These are phyloP conservation scores for Blastomussa wellsi DNA, from an alignment of 92 coral and sea anemone genomes.

Conservation along the genomic window DNA sequence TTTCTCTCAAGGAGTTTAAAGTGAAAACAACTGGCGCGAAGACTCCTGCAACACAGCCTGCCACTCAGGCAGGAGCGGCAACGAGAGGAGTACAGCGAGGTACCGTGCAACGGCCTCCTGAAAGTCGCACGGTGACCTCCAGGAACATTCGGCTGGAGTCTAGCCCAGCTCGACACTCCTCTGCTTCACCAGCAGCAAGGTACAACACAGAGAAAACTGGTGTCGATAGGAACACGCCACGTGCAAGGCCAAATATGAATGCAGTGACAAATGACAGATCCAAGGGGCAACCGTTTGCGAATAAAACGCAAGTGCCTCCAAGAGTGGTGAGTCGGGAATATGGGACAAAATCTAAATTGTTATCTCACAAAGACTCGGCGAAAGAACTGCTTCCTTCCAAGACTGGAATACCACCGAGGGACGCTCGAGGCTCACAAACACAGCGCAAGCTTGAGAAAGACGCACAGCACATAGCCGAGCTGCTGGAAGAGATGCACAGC, in stretches of 20 bases:
- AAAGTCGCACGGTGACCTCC: conserved; percentile 7
- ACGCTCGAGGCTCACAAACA: conserved; percentile 58
- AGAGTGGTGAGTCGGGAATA: conserved; percentile 61
- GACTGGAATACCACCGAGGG: conserved; percentile 44
- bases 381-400: conserved; percentile 63
- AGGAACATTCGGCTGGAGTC: conserved; percentile 47
- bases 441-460: conserved; percentile 81
- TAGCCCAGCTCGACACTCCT: conserved; percentile 36
- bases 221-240: conserved; percentile 12
- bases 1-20: conserved; percentile 70
- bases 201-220: conserved; percentile 10
- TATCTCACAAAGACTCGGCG: conserved; percentile 47
- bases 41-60: conserved; percentile 8
- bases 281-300: conserved; percentile 8
- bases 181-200: conserved; percentile 21
- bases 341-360: conserved; percentile 43
- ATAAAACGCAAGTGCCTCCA: conserved; percentile 47
- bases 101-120: conserved; percentile 27
- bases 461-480: conserved; percentile 92
- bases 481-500: conserved; percentile 94
- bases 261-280: conserved; percentile 8
- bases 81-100: conserved; percentile 2
- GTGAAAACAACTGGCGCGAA: conserved; percentile 24
- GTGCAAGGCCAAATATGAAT: conserved; percentile 7
- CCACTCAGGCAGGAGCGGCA: neutral